Conservation (phyloP, 2,888 invertebrate genomes). For the Hartigia nigra region DNA sequence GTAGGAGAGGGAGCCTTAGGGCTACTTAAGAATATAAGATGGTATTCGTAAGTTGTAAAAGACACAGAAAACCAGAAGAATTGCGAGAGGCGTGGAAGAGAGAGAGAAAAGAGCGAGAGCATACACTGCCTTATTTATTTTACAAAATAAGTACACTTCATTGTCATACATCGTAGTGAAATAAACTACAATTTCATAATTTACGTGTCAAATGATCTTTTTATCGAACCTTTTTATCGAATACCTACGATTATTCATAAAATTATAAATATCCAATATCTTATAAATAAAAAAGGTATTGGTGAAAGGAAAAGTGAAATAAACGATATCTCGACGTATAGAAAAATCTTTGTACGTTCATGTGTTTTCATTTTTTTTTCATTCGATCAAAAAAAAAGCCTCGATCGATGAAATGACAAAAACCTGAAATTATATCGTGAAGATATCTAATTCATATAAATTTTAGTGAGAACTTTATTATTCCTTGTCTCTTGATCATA, state of each 20-base stretch:
- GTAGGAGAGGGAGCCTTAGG: slow-evolving; percentile 21
- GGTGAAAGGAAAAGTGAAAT: background rate
- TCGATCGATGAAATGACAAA: slow-evolving; percentile 37
- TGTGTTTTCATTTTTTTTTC: slow-evolving; percentile 20
- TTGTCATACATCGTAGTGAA: slow-evolving; percentile 57
- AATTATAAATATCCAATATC: background rate
- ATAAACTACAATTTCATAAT: slow-evolving; percentile 57
- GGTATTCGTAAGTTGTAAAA: slow-evolving; percentile 22
- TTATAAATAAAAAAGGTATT: background rate
- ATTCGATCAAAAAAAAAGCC: slow-evolving; percentile 15
- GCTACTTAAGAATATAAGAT: slow-evolving; percentile 22
- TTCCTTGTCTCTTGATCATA: background rate
- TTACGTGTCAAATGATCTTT: slow-evolving; percentile 18
- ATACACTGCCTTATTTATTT: slow-evolving; percentile 65
- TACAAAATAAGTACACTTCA: slow-evolving; percentile 56
- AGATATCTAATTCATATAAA: slow-evolving; percentile 41
- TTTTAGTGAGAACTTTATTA: slow-evolving; percentile 43
- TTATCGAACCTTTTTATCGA: background rate
- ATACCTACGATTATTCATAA: background rate
- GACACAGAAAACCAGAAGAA: slow-evolving; percentile 16
- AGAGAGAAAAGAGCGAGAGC: slow-evolving; percentile 28
- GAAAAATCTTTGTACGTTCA: slow-evolving; percentile 20
- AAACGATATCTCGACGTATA: background rate
- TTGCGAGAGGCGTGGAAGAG: slow-evolving; percentile 17
- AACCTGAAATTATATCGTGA: slow-evolving; percentile 53